Percentiles rank a stretch among this genome's conserved stretches.
phyloP scores from a whole-genome alignment of 2,113 vertebrate genomes.

The Cryptomyrus ogoouensis region DNA sequence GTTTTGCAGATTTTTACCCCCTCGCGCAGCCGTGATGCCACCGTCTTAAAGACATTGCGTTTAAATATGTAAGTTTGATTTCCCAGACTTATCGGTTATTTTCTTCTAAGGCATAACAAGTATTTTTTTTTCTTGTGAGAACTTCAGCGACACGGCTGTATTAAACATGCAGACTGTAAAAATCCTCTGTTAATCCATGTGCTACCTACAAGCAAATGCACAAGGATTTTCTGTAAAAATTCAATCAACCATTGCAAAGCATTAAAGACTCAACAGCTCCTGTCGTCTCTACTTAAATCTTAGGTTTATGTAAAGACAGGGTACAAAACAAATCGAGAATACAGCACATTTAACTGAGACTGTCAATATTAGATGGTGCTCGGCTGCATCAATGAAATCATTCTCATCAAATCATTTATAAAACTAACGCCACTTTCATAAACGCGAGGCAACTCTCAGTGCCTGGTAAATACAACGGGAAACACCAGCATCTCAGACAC shows the following conservation, averaged over 20 bases:
- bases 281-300: neutral
- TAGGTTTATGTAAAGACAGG: neutral
- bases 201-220: neutral
- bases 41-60: neutral
- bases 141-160: neutral
- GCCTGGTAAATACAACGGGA: neutral
- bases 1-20: neutral
- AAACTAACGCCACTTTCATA: neutral
- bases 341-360: neutral
- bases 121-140: neutral
- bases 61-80: neutral
- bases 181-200: neutral
- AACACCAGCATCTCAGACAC: neutral
- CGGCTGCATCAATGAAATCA: neutral
- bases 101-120: neutral
- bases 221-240: slow-evolving; percentile 1
- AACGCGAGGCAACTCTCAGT: neutral
- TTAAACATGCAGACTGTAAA: neutral
- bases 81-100: neutral
- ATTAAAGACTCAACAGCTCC: neutral
- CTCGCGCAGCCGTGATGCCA: neutral
- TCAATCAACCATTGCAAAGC: neutral
- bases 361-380: neutral
- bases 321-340: neutral
- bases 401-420: slow-evolving; percentile 1